A percentile compares a stretch with the other conserved stretches of the same genome.
These are phyloP conservation scores for Cyanoliseus patagonus DNA, from an alignment of 2,113 vertebrate genomes.

Conservation along the genomic window DNA sequence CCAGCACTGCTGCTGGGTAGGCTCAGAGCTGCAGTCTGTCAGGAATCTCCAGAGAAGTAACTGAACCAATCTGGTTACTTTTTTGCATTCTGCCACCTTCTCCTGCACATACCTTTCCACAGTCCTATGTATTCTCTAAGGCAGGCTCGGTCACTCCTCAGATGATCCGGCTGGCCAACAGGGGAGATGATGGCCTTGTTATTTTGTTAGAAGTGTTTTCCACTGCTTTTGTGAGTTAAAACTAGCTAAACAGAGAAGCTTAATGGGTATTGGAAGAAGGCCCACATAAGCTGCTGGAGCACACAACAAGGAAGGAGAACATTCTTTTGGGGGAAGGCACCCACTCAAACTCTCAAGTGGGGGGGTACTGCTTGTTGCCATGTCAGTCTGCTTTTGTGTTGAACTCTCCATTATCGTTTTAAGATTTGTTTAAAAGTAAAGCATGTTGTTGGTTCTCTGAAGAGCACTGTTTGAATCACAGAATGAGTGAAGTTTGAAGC, in stretches of 20 bases:
- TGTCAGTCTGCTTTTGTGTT: not conserved
- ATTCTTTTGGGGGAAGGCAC: not conserved
- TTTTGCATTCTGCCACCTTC: not conserved
- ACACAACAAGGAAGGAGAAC: not conserved
- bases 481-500: not conserved
- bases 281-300: not conserved
- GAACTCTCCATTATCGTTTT: not conserved
- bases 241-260: not conserved
- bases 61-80: not conserved
- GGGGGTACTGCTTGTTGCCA: not conserved
- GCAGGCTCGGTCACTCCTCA: not conserved
- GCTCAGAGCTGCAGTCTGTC: not conserved
- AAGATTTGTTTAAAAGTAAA: not conserved
- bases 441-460: not conserved
- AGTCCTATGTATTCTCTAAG: not conserved
- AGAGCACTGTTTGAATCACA: not conserved
- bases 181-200: accelerated
- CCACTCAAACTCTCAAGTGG: not conserved
- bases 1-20: not conserved
- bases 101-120: not conserved
- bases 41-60: not conserved
- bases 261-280: not conserved
- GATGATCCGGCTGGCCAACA: not conserved
- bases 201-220: not conserved
- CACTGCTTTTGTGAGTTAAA: not conserved